Base-by-base conservation (phyloP, 2,113 vertebrate species). In the Sinocyclocheilus anophthalmus region DNA sequence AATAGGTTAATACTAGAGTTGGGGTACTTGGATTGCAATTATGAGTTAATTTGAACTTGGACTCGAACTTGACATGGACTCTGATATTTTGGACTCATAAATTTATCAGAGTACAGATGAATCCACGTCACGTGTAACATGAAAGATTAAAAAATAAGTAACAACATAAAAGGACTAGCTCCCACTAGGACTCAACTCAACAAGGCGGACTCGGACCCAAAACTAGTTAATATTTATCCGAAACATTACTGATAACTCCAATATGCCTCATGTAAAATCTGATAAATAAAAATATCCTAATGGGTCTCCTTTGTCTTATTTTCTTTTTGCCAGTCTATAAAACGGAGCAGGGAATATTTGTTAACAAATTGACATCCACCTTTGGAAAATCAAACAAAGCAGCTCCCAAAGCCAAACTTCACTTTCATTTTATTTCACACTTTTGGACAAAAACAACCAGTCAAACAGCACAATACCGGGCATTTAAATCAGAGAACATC, bases 401-500 rank as follows among this genome's bases (percentile, higher is more conserved):
- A 0, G 20, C 45, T 72, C 48, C 39, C 26, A 83, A 30, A 69
- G 33, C 30, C 78, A 48, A 30, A 69, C 42, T 63, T 80, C 55
- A 61, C 33, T 82, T 65, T 82, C 22, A 82, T 81, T 81, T 80
- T 26, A 69, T 24, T 50, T 67, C 59, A 50, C 30, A 42, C 12
- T 50, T 69, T 42, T 82, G 45, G 18, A 26, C 26, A 33, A 50
- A 82, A 82, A 53, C 85, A 79, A 16, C 24, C 73, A 78, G 77
- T 75, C 82, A 85, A 79, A 79, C 39, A 42, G 45, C 72, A 86
- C 57, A 84, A 65, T 83, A 22, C 42, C n/a, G 1, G 26, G 24
- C 67, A 85, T 85, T 48, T 79, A 76, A 81, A 85, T 85, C 20
- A 9, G 45, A 57, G 8, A 6, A 33, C 12, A 55, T 85, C 67